phyloP scores from a whole-genome alignment of 2,888 invertebrate species.

The Dusona sp. region DNA sequence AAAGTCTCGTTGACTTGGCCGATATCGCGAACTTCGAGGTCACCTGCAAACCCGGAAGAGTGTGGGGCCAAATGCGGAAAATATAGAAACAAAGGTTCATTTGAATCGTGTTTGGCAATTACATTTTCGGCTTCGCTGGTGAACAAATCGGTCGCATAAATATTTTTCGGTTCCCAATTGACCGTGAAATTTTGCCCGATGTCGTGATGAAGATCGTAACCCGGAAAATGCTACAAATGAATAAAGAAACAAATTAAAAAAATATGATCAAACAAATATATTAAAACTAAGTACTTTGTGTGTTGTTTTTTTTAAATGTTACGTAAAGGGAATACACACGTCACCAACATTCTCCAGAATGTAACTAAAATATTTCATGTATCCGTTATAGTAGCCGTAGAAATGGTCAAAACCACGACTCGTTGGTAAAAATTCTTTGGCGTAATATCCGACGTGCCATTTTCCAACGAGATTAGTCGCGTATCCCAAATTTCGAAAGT shows the following conservation, averaged over 20 bases:
- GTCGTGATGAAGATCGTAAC: slow-evolving; percentile 85
- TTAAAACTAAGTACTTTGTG: background rate
- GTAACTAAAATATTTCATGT: slow-evolving; percentile 92
- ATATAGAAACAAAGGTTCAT: slow-evolving; percentile 91
- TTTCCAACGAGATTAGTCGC: slow-evolving; percentile 86
- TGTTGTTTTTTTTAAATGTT: background rate
- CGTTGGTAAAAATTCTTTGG: slow-evolving; percentile 88
- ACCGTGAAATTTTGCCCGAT: slow-evolving; percentile 77
- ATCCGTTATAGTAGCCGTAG: slow-evolving; percentile 94
- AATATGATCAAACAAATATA: background rate
- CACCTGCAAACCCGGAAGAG: slow-evolving; percentile 89
- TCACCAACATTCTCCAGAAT: slow-evolving; percentile 82
- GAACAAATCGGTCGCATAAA: slow-evolving; percentile 90
- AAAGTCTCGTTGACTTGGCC: slow-evolving; percentile 89
- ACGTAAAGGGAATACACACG: background rate
- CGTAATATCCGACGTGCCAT: slow-evolving; percentile 87
- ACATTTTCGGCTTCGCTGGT: slow-evolving; percentile 88
- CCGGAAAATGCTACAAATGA: slow-evolving; percentile 72
- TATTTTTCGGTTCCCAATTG: slow-evolving; percentile 75
- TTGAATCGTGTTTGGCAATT: slow-evolving; percentile 87
- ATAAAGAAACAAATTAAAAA: background rate
- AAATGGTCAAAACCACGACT: slow-evolving; percentile 92
- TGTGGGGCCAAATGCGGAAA: slow-evolving; percentile 93
- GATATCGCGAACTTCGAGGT: slow-evolving; percentile 89
- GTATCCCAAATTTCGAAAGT: slow-evolving; percentile 85